Base-by-base conservation (phyloP, 2,113 vertebrate species). In the Todiramphus chloris region DNA sequence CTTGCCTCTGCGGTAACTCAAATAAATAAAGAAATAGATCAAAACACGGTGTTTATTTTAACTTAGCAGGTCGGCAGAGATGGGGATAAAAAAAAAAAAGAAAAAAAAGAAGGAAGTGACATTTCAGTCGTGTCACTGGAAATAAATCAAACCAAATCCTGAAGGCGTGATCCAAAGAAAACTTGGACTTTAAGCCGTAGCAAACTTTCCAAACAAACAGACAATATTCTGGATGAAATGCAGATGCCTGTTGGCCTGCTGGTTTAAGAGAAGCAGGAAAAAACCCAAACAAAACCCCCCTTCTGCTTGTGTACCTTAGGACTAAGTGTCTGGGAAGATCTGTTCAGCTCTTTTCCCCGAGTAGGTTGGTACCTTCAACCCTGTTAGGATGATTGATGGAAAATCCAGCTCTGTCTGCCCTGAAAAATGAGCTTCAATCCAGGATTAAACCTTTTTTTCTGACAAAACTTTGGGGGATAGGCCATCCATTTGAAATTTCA, bases 1-100 rank as follows among this genome's bases (percentile, higher is more conserved):
- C 77, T 73, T 75, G 80, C 83, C 91, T 60, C 19, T 35, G 83
- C 1, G 13, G 76, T 92, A 92, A 60, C 46, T 77, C 48, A 96
- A 94, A 87, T 91, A 94, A 95, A 95, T 41, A 66, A 27, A 43
- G 86, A 66, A 82, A 95, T 89, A n/a, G 83, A 73, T 91, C 77
- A 75, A 89, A 91, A 53, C 51, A 30, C 37, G 35, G 69, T 0
- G 66, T 89, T 89, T 82, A 41, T 93, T 94, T 95, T 88, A 68
- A 84, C 83, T 91, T 79, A 16, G 15, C 87, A 48, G 81, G 83
- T 89, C 43, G 0, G 56, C 73, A 33, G 69, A 59, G 60, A 60
- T 50, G 64, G 44, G 21, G 53, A 48, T 43, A 31, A 15, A 15
- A 24, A 76, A 39, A 11, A 25, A 39, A 13, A 25, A 74, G 24